Evolutionary conservation across 2,888 invertebrate genomes (phyloP).

Genomic region (Frankliniella fusca): DNA sequence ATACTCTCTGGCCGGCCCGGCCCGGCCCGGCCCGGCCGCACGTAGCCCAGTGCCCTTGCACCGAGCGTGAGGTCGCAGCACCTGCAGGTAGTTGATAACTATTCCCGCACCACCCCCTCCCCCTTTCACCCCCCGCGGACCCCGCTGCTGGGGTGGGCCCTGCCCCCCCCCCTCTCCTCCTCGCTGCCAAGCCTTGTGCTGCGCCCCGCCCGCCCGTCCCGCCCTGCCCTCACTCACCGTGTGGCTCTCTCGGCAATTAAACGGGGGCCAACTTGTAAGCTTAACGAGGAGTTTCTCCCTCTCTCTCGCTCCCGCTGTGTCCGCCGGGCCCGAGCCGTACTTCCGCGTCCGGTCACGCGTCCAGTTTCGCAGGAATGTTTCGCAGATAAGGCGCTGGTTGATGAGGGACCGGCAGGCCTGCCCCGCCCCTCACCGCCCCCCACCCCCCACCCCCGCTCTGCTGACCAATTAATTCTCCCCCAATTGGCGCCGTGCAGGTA

Average conservation of each 20-base stretch:
- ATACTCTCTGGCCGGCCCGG: neutral
- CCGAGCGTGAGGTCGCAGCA: neutral
- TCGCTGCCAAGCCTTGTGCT: too few species aligned
- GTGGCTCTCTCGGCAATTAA: conserved; percentile 10
- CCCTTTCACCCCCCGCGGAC: neutral
- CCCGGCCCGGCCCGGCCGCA: too few species aligned
- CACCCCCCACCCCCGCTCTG: too few species aligned
- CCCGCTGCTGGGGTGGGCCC: neutral
- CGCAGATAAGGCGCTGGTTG: too few species aligned
- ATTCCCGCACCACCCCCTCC: neutral
- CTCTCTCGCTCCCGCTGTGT: neutral
- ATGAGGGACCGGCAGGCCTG: too few species aligned
- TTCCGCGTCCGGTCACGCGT: neutral
- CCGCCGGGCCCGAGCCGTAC: neutral
- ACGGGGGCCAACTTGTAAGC: conserved; percentile 17
- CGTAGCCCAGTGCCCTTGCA: neutral
- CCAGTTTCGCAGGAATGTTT: too few species aligned
- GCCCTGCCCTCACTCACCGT: neutral
- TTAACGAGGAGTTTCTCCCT: neutral
- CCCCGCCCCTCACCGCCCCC: too few species aligned
- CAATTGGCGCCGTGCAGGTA: too few species aligned
- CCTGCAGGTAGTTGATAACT: conserved; percentile 14
- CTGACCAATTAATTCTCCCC: too few species aligned
- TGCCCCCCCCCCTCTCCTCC: neutral
- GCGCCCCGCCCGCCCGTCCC: neutral